Conservation (phyloP, 2,113 vertebrate species). For the Larimichthys crocea region DNA sequence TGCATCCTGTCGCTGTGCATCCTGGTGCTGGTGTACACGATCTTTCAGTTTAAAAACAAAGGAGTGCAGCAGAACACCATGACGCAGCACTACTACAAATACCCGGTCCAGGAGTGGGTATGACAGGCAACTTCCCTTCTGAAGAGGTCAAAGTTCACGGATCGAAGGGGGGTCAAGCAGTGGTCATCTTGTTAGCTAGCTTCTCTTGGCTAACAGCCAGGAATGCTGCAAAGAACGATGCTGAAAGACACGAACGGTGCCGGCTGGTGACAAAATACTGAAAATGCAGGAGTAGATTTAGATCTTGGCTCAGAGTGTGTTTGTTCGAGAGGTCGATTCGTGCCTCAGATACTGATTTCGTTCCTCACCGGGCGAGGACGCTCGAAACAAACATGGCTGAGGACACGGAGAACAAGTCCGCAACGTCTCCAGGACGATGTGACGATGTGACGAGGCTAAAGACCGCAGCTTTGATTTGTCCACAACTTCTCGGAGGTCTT, state of each 20-base stretch:
- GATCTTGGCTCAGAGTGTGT: constrained; percentile 37
- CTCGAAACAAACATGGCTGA: constrained; percentile 34
- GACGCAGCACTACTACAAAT: constrained; percentile 90
- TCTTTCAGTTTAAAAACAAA: constrained; percentile 99
- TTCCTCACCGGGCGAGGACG: constrained; percentile 43
- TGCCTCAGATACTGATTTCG: constrained; percentile 59
- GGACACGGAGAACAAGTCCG: constrained; percentile 65
- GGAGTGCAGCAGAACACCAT: constrained; percentile 93
- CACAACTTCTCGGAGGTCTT: constrained; percentile 43
- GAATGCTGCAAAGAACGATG: neutral
- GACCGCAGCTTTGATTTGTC: constrained; percentile 62
- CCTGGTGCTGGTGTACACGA: constrained; percentile 97
- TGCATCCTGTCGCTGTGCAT: constrained; percentile 98
- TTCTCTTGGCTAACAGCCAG: neutral
- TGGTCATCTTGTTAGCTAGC: constrained; percentile 2
- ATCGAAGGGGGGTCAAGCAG: neutral
- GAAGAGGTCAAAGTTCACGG: constrained; percentile 26
- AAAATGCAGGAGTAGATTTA: constrained; percentile 17
- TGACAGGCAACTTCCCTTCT: constrained; percentile 82
- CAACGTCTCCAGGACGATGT: constrained; percentile 11
- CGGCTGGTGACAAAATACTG: constrained; percentile 2
- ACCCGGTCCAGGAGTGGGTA: constrained; percentile 99
- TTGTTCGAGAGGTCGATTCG: constrained; percentile 53
- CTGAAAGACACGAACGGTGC: constrained; percentile 17
- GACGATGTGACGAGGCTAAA: constrained; percentile 43